Conservation (phyloP, 2,113 vertebrate species). For the Sebastes schlegelii region DNA sequence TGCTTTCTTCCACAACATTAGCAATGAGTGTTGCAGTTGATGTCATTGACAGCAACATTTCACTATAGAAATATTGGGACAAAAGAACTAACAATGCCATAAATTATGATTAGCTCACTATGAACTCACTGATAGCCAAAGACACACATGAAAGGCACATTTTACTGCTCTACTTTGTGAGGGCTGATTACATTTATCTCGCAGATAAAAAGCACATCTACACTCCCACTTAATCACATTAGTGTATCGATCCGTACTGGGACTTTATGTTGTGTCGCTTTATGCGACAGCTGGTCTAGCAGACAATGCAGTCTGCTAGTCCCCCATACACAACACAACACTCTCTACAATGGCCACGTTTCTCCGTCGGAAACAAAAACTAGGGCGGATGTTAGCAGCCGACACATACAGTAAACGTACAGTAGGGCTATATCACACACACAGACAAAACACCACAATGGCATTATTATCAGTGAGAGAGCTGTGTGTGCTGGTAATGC, state of each 20-base stretch:
- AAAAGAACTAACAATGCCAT: neutral
- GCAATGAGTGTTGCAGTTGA: neutral
- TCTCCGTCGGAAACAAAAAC: conserved; percentile 75
- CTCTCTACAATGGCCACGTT: conserved; percentile 78
- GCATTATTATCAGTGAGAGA: neutral
- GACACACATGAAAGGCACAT: neutral
- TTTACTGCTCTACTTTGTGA: neutral
- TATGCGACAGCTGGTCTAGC: conserved; percentile 66
- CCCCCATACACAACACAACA: conserved; percentile 39
- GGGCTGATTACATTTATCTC: conserved; percentile 11
- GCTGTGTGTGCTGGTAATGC: neutral
- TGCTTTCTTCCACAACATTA: neutral
- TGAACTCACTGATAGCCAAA: neutral
- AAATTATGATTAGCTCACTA: conserved; percentile 8
- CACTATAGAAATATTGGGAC: neutral
- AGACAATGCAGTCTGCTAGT: conserved; percentile 71
- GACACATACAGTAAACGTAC: conserved; percentile 39
- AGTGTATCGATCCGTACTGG: conserved; percentile 49
- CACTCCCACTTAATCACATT: conserved; percentile 32
- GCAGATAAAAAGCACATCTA: conserved; percentile 17
- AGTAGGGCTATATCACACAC: neutral
- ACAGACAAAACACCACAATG: conserved; percentile 10
- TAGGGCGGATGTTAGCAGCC: conserved; percentile 69
- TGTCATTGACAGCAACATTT: neutral
- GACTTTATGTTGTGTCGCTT: conserved; percentile 49